phyloP scores from a whole-genome alignment of 2,888 invertebrate genomes.

The Drosophila algonquin region DNA sequence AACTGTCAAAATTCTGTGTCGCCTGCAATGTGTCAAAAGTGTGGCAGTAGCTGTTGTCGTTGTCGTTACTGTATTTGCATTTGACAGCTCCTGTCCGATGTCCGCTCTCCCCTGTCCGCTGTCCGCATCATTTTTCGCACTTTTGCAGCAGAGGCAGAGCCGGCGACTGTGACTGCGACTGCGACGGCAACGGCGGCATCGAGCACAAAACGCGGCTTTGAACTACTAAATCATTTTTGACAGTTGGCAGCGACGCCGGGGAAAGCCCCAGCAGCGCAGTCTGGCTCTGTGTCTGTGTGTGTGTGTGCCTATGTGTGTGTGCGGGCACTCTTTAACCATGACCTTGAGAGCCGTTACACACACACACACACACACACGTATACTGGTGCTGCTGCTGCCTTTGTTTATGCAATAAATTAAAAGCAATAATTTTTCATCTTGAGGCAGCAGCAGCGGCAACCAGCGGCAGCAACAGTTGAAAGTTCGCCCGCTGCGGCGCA shows the following conservation, averaged over 20 bases:
- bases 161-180: slow-evolving; percentile 12
- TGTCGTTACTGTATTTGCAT: slow-evolving; percentile 27
- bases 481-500: slow-evolving; percentile 78
- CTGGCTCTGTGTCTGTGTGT: slow-evolving; percentile 12
- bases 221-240: slow-evolving; percentile 81
- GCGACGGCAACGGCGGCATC: slow-evolving; percentile 19
- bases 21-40: slow-evolving; percentile 63
- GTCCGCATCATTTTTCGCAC: slow-evolving; percentile 52
- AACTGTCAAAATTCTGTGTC: slow-evolving; percentile 72
- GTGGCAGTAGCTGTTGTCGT: slow-evolving; percentile 12
- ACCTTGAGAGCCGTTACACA: slow-evolving; percentile 71
- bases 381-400: slow-evolving; percentile 46
- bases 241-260: slow-evolving; percentile 76
- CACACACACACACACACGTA: slow-evolving; percentile 51
- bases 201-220: slow-evolving; percentile 77
- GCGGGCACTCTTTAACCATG: slow-evolving; percentile 68
- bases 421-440: slow-evolving; percentile 83
- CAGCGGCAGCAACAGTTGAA: slow-evolving; percentile 72
- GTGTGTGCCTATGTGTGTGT: slow-evolving; percentile 22
- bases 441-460: slow-evolving; percentile 69
- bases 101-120: slow-evolving; percentile 50
- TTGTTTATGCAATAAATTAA: slow-evolving; percentile 83
- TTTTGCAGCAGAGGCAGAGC: slow-evolving; percentile 37
- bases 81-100: slow-evolving; percentile 29
- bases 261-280: slow-evolving; percentile 75